phyloP scores from a whole-genome alignment of 37 sponge, comb jelly and placozoan species.

The Cladorhizidae sp. region DNA sequence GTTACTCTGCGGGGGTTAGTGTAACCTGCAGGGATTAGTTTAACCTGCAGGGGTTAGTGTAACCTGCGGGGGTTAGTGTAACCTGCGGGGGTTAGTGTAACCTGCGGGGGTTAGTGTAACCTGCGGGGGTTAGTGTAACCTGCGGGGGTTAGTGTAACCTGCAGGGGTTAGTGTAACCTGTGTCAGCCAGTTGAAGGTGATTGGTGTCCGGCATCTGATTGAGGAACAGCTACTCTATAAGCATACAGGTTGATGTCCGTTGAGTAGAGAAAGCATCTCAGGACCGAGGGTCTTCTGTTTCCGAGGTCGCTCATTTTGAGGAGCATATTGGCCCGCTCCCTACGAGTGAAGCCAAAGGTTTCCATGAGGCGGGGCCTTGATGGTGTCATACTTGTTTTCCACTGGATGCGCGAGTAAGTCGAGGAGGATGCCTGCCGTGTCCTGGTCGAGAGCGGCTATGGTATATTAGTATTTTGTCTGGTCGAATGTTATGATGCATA shows the following conservation, averaged over 20 bases:
- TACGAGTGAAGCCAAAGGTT: conserved; percentile 33
- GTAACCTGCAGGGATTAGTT: background rate
- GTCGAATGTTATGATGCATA: conserved; percentile 13
- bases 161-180: too few species aligned
- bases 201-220: conserved; percentile 11
- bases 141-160: too few species aligned
- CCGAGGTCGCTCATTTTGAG: too few species aligned
- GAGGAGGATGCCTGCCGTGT: conserved; percentile 15
- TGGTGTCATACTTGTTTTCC: conserved; percentile 13
- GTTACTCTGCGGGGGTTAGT: conserved; percentile 9
- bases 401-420: conserved; percentile 28
- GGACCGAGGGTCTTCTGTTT: too few species aligned
- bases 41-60: too few species aligned
- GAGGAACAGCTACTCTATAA: conserved; percentile 35
- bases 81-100: too few species aligned
- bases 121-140: too few species aligned
- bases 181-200: background rate
- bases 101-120: too few species aligned
- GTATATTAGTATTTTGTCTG: conserved; percentile 27
- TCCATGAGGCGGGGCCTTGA: conserved; percentile 30
- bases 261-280: conserved; percentile 31
- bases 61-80: too few species aligned
- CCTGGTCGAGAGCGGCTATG: too few species aligned
- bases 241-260: conserved; percentile 14
- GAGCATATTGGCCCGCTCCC: conserved; percentile 9